Conservation (phyloP, 2,797 vertebrate species). For the Amphiprion clarkii region DNA sequence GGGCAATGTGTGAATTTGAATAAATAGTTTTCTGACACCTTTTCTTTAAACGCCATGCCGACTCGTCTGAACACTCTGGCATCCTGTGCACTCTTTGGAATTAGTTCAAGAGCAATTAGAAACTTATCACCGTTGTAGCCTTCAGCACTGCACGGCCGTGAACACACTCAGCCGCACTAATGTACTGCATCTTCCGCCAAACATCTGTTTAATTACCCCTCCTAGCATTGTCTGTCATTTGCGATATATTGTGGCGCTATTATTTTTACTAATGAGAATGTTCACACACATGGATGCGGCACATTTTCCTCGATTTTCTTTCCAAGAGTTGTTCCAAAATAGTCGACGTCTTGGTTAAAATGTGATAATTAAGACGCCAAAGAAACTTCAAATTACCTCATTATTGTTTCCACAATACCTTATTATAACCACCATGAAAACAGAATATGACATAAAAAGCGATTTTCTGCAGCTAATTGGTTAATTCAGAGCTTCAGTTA, state of each 20-base stretch:
- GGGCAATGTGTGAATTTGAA: slow-evolving; percentile 17
- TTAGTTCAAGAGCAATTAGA: slow-evolving; percentile 67
- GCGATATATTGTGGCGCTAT: slow-evolving; percentile 58
- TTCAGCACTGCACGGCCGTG: slow-evolving; percentile 20
- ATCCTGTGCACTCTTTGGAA: slow-evolving; percentile 47
- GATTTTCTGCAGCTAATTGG: slow-evolving; percentile 41
- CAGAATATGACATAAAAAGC: slow-evolving; percentile 21
- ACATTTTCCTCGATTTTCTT: slow-evolving; percentile 31
- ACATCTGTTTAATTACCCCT: slow-evolving; percentile 74
- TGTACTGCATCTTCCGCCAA: slow-evolving; percentile 61
- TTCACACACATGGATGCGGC: slow-evolving; percentile 1
- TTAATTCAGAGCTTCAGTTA: slow-evolving; percentile 23
- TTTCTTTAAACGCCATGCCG: slow-evolving; percentile 32
- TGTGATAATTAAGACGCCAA: slow-evolving; percentile 26
- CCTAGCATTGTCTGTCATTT: slow-evolving; percentile 56
- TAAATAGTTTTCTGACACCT: slow-evolving; percentile 34
- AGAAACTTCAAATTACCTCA: slow-evolving; percentile 9
- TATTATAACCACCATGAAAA: slow-evolving; percentile 11
- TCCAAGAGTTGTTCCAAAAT: not conserved
- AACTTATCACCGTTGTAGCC: slow-evolving; percentile 50
- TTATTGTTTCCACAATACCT: slow-evolving; percentile 1
- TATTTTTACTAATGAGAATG: slow-evolving; percentile 69
- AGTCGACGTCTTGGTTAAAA: slow-evolving; percentile 9
- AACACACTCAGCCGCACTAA: slow-evolving; percentile 14
- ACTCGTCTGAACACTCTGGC: slow-evolving; percentile 34